Evolutionary conservation across 35 echinoderm and acorn worm species (phyloP).

Genomic region (Apostichopus californicus): DNA sequence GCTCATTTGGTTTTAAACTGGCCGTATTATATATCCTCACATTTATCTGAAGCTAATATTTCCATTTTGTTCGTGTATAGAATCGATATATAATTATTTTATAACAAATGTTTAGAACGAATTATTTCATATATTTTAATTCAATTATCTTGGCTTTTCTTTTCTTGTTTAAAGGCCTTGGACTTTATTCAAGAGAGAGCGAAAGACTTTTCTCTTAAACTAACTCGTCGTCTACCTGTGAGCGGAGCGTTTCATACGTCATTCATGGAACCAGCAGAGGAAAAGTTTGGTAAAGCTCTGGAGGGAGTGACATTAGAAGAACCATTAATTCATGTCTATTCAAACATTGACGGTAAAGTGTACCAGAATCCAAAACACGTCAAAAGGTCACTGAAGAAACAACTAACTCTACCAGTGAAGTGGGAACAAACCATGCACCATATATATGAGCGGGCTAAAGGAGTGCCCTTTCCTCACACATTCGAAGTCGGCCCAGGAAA

Average conservation of each 20-base stretch:
- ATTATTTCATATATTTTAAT: no score
- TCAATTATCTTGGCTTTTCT: no score
- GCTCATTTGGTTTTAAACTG: no score
- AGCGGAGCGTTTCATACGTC: conserved; percentile 96
- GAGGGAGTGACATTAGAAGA: conserved; percentile 69
- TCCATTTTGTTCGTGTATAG: no score
- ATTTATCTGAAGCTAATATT: no score
- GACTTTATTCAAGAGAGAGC: conserved; percentile 81
- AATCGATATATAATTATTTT: no score
- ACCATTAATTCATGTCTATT: conserved; percentile 76
- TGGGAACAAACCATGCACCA: conserved; percentile 97
- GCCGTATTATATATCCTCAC: no score
- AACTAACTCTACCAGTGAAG: conserved; percentile 74
- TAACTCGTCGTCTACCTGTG: conserved; percentile 65
- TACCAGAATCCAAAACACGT: conserved; percentile 71
- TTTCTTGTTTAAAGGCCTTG: conserved; percentile 58
- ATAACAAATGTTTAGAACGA: no score
- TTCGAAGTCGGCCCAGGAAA: conserved; percentile 91
- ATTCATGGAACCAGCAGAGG: conserved; percentile 81
- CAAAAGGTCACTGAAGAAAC: conserved; percentile 59
- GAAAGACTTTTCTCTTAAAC: conserved; percentile 59
- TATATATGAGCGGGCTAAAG: conserved; percentile 73
- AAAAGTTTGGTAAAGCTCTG: conserved; percentile 57
- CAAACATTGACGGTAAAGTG: conserved; percentile 80
- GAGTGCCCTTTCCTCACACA: conserved; percentile 69